A percentile compares a stretch with the other conserved stretches of the same genome.
These are phyloP conservation scores for Acanthacorydalis orientalis DNA, from an alignment of 2,888 invertebrate species.

Conservation along the genomic window DNA sequence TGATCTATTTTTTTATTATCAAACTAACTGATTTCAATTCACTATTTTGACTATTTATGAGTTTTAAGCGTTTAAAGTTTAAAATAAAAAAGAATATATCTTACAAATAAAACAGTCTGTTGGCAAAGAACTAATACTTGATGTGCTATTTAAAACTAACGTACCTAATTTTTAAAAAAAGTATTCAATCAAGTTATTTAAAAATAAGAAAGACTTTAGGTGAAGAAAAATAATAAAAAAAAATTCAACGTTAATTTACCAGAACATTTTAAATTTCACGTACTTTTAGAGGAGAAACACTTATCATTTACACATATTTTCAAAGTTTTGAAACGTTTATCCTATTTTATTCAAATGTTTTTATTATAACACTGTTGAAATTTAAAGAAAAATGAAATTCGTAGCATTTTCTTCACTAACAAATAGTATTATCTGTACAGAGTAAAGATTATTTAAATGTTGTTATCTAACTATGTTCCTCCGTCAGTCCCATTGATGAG, in stretches of 20 bases:
- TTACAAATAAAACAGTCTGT: no score
- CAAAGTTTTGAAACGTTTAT: neutral
- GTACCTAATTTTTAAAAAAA: no score
- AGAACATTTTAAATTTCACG: no score
- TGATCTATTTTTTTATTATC: neutral
- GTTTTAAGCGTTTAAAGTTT: no score
- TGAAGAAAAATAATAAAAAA: neutral
- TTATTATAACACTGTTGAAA: neutral
- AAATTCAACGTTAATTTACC: no score
- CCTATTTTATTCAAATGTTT: neutral
- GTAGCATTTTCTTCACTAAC: neutral
- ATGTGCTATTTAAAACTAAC: no score
- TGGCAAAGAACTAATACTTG: no score
- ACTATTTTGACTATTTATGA: no score
- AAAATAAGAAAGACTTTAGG: no score
- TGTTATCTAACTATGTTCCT: slow-evolving; percentile 24
- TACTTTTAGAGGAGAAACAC: neutral
- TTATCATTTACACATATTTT: neutral
- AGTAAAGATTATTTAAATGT: slow-evolving; percentile 10
- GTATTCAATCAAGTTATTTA: no score
- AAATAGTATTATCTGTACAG: neutral
- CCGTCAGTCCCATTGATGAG: slow-evolving; percentile 94
- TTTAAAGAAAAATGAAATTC: neutral
- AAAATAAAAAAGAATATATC: no score
- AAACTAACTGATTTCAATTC: no score